Conservation (phyloP, 2,113 vertebrate species). For the Glareola pratincola region DNA sequence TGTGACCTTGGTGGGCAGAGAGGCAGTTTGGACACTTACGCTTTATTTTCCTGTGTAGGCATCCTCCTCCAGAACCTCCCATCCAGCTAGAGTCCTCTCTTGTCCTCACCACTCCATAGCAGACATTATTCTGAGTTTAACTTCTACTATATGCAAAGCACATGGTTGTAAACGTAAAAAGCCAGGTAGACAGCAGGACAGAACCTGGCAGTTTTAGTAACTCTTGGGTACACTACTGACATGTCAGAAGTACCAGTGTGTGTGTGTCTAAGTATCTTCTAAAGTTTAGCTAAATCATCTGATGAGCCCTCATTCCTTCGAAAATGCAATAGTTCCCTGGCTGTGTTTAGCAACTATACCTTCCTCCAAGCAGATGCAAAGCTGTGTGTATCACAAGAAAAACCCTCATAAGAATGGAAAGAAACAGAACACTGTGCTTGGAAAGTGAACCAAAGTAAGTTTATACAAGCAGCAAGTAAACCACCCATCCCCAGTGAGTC, state of each 20-base stretch:
- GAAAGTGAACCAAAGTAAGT: neutral
- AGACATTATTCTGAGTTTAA: neutral
- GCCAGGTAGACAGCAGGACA: neutral
- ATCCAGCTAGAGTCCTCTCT: neutral
- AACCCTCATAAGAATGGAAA: neutral
- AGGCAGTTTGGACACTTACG: neutral
- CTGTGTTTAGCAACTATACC: neutral
- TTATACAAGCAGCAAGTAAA: conserved; percentile 20
- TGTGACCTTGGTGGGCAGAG: rapidly evolving
- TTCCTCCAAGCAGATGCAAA: neutral
- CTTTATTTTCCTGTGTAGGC: neutral
- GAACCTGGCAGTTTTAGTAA: neutral
- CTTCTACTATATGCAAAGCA: neutral
- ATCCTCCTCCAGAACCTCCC: neutral
- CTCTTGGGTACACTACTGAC: neutral
- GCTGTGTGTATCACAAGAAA: neutral
- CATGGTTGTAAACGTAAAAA: neutral
- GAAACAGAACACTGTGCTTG: neutral
- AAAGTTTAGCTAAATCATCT: neutral
- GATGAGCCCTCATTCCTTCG: neutral
- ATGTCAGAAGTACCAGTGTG: neutral
- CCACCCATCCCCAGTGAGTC: neutral
- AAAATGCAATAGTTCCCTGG: neutral
- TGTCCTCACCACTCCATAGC: neutral
- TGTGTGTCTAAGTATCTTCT: neutral